Percentiles rank a stretch among this genome's conserved stretches.
Evolutionary conservation across 2,888 invertebrate genomes (phyloP).

Genomic region (Eristalinus sepulchralis): DNA sequence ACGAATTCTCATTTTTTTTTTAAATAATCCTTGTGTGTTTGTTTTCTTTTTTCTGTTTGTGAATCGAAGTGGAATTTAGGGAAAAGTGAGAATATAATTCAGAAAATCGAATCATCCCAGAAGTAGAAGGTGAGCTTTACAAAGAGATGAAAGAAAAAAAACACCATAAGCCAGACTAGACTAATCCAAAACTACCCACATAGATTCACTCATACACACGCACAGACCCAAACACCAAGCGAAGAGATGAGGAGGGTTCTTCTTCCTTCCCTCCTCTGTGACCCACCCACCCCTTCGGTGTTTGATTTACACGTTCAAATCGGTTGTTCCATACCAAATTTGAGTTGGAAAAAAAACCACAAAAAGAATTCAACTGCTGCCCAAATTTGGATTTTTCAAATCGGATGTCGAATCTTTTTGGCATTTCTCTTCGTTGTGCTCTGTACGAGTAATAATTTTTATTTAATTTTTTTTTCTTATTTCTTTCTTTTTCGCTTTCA

Average conservation of each 20-base stretch:
- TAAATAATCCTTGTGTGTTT: neutral
- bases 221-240: constrained; percentile 25
- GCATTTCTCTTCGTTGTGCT: constrained; percentile 7
- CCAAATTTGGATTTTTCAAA: constrained; percentile 67
- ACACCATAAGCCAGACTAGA: constrained; percentile 52
- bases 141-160: neutral
- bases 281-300: constrained; percentile 27
- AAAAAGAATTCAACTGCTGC: constrained; percentile 11
- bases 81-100: neutral
- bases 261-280: constrained; percentile 37
- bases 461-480: constrained; percentile 10
- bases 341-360: neutral
- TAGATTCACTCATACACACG: constrained; percentile 22
- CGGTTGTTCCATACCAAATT: constrained; percentile 51
- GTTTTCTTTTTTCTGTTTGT: neutral
- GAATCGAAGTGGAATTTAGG: neutral
- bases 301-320: constrained; percentile 57
- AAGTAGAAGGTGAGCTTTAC: constrained; percentile 54
- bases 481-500: neutral
- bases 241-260: constrained; percentile 6
- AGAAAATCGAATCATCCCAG: constrained; percentile 4
- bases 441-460: constrained; percentile 20
- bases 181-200: constrained; percentile 47
- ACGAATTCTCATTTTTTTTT: neutral
- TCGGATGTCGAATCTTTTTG: constrained; percentile 42